Evolutionary conservation across 1,140 invertebrate species (phyloP).

Genomic region (Physella acuta): DNA sequence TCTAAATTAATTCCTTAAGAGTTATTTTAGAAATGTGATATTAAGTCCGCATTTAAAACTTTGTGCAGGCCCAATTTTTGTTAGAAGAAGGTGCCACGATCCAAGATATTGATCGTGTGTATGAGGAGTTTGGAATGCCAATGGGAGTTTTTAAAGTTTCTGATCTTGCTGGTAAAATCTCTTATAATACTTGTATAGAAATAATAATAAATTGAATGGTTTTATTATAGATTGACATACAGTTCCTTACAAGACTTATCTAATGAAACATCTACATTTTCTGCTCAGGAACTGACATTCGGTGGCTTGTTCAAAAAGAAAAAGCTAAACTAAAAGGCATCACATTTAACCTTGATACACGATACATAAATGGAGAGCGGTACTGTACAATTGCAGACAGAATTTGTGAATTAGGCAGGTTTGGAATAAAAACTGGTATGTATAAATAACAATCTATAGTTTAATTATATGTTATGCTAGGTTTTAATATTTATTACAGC

Average conservation of each 20-base stretch:
- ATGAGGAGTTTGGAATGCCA: constrained; percentile 54
- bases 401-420: constrained; percentile 40
- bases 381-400: constrained; percentile 36
- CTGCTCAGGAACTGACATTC: constrained; percentile 41
- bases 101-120: constrained; percentile 48
- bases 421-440: constrained; percentile 47
- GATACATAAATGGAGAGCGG: constrained; percentile 39
- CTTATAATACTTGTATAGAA: not conserved
- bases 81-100: constrained; percentile 52
- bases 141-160: constrained; percentile 52
- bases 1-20: too few species aligned
- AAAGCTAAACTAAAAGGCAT: constrained; percentile 36
- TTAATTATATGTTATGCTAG: too few species aligned
- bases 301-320: constrained; percentile 39
- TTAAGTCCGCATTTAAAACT: too few species aligned
- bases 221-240: not conserved
- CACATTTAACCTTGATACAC: constrained; percentile 35
- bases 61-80: constrained; percentile 47
- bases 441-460: too few species aligned
- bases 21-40: too few species aligned
- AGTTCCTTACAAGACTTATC: too few species aligned
- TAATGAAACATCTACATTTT: not conserved
- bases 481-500: too few species aligned
- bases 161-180: constrained; percentile 53
- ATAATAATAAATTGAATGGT: not conserved